Evolutionary conservation across 2,113 vertebrate species (phyloP).

Genomic region (Melanerpes formicivorus): DNA sequence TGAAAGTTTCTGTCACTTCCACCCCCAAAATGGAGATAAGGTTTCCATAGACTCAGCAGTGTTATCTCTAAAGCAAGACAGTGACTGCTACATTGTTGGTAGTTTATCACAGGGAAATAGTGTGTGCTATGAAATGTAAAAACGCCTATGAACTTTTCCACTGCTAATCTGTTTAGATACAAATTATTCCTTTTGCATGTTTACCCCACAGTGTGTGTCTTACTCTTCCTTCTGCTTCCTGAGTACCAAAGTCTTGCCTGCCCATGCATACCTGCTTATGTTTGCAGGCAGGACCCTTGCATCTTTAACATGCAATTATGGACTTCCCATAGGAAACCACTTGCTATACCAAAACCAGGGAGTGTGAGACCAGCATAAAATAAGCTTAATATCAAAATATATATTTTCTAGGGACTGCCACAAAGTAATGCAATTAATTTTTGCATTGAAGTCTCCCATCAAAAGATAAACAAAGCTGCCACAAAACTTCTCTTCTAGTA

Average conservation of each 20-base stretch:
- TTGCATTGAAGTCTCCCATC: neutral
- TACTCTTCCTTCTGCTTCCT: neutral
- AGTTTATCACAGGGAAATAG: slow-evolving; percentile 3
- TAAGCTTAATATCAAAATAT: neutral
- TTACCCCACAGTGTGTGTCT: neutral
- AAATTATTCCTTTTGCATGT: neutral
- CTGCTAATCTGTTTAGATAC: neutral
- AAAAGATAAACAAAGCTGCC: neutral
- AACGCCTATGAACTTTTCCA: neutral
- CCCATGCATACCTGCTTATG: neutral
- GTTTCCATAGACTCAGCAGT: slow-evolving; percentile 48
- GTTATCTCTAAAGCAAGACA: slow-evolving; percentile 41
- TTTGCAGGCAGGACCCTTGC: neutral
- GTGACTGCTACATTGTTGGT: neutral
- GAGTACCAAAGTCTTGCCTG: neutral
- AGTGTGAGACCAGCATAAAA: neutral
- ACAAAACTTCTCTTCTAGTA: neutral
- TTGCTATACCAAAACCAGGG: neutral
- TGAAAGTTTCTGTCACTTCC: slow-evolving; percentile 36
- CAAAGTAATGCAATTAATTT: neutral
- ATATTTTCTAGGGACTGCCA: neutral
- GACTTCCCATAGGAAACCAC: neutral
- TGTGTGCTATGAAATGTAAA: neutral
- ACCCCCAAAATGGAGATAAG: slow-evolving; percentile 19
- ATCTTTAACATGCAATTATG: neutral